Evolutionary conservation across 2,113 vertebrate species (phyloP), one percentile per base, ranked within the genome.

Genomic region (Spilogale gracilis): DNA sequence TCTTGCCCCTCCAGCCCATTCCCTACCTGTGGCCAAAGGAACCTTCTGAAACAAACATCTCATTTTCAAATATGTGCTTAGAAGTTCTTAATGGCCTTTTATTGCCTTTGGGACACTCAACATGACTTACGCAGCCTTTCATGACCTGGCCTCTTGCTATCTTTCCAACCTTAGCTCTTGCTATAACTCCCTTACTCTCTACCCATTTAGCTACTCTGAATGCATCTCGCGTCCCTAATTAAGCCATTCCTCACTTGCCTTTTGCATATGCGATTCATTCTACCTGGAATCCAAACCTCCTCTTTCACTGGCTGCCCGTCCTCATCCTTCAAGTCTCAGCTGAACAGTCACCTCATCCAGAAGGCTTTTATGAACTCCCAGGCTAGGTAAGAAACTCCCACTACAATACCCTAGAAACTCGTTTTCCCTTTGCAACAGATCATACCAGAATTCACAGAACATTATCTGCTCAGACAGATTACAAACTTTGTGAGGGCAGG

Each of bases 141-240:
- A 56, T 30, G 5, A 54, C 2, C 5, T n/a, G 17, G 23, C 38
- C 50, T 89, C 30, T 76, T 30, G 8, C 58, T 27, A 8, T 27
- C 14, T 48, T 45, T 38, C 86, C 25, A 69, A 6, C 6, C 52
- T 69, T 58, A 80, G 2, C 13, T 56, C 38, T 14, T n/a, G 30
- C 3, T 30, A 23, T 27, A 3, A 18, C 11, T 13, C n/a, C 48
- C 18, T 30, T 1, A 7, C 0, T 5, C 7, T 32, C 4, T 3
- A 60, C 5, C 17, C 11, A 12, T 16, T 11, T 7, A 63, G 73
- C 45, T 14, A 32, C 9, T 38, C 45, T 6, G 13, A 38, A 52
- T 4, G 18, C 30, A 1, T 52, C 85, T 79, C 6, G 0, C 16
- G 10, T 65, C 50, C 71, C 50, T 13, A 13, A 32, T 27, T 2